Evolutionary conservation across 2,797 vertebrate genomes (phyloP), one percentile per base, ranked within the genome.

Genomic region (Ceryle rudis): DNA sequence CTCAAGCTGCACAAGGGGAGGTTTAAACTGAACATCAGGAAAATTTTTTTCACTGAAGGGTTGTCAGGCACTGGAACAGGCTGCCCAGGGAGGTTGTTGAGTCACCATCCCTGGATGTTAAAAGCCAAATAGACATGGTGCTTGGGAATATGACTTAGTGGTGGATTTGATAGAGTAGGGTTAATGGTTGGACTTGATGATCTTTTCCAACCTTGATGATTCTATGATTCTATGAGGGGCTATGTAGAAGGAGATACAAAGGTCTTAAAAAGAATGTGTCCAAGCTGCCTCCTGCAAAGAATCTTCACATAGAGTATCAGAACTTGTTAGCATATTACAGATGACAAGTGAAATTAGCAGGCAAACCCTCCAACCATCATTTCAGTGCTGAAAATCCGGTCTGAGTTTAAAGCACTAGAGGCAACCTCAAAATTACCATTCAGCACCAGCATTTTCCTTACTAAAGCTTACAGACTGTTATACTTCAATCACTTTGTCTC

Each of bases 361-460:
- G 39, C 22, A 95, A 57, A 91, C 5, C 6, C 5, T 80, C 9
- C 52, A 46, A 22, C 5, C 64, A 55, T 4, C 28, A 23, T 3
- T 62, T 66, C 35, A 29, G 18, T 55, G 55, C 22, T 31, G 28
- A 29, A 64, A 72, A 64, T 5, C 10, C 60, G 51, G 17, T 21
- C 37, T 57, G 19, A 51, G 6, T 17, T 77, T 60, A 90, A 82
- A 77, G 15, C 51, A 42, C 2, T 7, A 22, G 41, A 7, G 9
- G 5, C 33, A 88, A 12, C 2, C 9, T 25, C 35, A 42, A 60
- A 80, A 88, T 57, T 20, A 5, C 14, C 11, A 28, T 31, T 82
- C 35, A 44, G 49, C 10, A 5, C 16, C 60, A 51, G 13, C 3
- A 1, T 82, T 88, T 80, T 73, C 52, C 46, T 10, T 1, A 0